Conservation (phyloP, 2,888 invertebrate species). For the Epiblema foenella region DNA sequence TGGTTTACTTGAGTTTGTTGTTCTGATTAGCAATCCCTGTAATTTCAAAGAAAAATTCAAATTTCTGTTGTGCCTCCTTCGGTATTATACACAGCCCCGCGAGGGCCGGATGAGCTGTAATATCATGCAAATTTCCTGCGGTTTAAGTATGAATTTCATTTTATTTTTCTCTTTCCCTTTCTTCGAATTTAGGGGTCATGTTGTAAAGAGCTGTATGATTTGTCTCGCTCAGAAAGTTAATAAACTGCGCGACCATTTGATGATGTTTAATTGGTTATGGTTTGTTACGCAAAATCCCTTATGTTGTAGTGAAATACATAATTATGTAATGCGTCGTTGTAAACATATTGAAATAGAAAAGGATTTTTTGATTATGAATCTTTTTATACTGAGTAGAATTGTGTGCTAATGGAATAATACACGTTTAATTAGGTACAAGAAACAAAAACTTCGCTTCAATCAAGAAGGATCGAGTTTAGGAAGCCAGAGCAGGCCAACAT, state of each 20-base stretch:
- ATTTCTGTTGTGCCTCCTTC: slow-evolving; percentile 70
- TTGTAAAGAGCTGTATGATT: slow-evolving; percentile 75
- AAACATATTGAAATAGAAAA: neutral
- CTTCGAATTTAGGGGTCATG: slow-evolving; percentile 65
- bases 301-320: neutral
- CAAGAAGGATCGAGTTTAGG: too few species aligned
- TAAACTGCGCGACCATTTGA: slow-evolving; percentile 68
- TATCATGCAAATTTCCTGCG: slow-evolving; percentile 77
- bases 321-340: neutral
- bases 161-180: slow-evolving; percentile 70
- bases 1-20: slow-evolving; percentile 48
- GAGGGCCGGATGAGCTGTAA: slow-evolving; percentile 68
- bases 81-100: slow-evolving; percentile 62
- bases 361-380: neutral
- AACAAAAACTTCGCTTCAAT: too few species aligned
- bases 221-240: slow-evolving; percentile 73
- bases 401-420: neutral
- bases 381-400: neutral
- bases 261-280: slow-evolving; percentile 60
- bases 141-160: slow-evolving; percentile 74
- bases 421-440: too few species aligned
- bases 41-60: slow-evolving; percentile 63
- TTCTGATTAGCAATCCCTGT: slow-evolving; percentile 63
- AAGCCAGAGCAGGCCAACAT: too few species aligned
- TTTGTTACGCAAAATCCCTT: neutral